Evolutionary conservation across 2,888 invertebrate species (phyloP).

Genomic region (Bellardia pandia): DNA sequence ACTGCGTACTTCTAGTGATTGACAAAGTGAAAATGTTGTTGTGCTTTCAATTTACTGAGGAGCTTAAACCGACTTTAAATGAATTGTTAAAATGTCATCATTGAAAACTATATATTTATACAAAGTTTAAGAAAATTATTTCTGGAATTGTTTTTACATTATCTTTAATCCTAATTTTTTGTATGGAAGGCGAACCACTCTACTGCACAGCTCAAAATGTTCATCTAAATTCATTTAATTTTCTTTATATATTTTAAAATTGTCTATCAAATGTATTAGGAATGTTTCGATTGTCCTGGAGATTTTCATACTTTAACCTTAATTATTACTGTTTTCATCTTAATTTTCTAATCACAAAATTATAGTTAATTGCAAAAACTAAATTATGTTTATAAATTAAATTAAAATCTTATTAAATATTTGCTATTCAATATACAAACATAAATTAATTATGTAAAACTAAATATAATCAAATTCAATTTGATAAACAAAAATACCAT

Average conservation of each 20-base stretch:
- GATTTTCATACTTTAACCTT: not conserved
- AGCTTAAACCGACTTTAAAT: not conserved
- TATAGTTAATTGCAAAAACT: not conserved
- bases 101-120: too few relatives aligned
- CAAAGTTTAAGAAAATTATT: too few relatives aligned
- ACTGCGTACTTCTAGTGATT: not conserved
- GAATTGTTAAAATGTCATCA: not conserved
- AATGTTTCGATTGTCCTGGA: too few relatives aligned
- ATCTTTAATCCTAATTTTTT: too few relatives aligned
- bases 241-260: too few relatives aligned
- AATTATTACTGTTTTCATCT: not conserved
- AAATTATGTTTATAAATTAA: conserved; percentile 25
- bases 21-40: not conserved
- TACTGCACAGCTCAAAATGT: too few relatives aligned
- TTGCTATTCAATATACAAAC: not conserved
- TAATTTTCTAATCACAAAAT: too few relatives aligned
- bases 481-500: not conserved
- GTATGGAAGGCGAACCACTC: too few relatives aligned
- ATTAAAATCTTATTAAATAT: conserved; percentile 4
- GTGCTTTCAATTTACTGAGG: not conserved
- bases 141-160: too few relatives aligned
- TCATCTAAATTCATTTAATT: too few relatives aligned
- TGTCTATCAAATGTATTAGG: too few relatives aligned
- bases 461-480: not conserved
- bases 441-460: not conserved